Evolutionary conservation across 2,113 vertebrate species (phyloP), one percentile per base, ranked within the genome.

Genomic region (Cyanistes caeruleus): DNA sequence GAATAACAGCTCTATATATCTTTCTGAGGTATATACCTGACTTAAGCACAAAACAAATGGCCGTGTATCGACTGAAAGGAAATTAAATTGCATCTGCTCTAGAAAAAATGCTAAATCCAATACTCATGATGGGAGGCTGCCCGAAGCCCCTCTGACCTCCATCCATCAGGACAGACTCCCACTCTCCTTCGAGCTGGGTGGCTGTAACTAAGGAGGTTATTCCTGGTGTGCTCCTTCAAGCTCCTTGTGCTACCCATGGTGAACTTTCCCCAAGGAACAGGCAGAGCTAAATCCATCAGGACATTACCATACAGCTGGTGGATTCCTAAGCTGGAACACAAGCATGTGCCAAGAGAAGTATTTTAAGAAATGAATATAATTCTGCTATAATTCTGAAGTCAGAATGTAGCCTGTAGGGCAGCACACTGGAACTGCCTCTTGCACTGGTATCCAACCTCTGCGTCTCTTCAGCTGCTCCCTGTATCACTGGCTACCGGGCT

Each of bases 401-500:
- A 89, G 55, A 62, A 41, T 70, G 25, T 63, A 49, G 62, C 19
- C 39, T n/a, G 16, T 13, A 35, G 35, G 23, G 33, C n/a, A 48
- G 43, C 13, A 49, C 43, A 35, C 56, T 37, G 55, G 37, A 30
- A 9, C 30, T 62, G 46, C 18, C 30, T 78, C 56, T 28, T 74
- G 30, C 1, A 3, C 55, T 53, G 33, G 13, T 56, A 7, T 63
- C n/a, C 30, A 58, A 20, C 5, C 13, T 7, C 4, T 11, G 3
- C 25, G 3, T 44, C 46, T 69, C 53, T 49, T 69, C 67, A 58
- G 15, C 27, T 60, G 25, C 17, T 80, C 59, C 35, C 69, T 94
- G 3, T 24, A 28, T 16, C 5, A 2, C 31, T 41, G 84, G 22
- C 21, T 76, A 46, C 8, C 0, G 0, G 53, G 22, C 41, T 37